Percentiles rank a stretch among this genome's conserved stretches.
phyloP scores from a whole-genome alignment of 2,113 vertebrate genomes.

The Pogonocichla stellata region DNA sequence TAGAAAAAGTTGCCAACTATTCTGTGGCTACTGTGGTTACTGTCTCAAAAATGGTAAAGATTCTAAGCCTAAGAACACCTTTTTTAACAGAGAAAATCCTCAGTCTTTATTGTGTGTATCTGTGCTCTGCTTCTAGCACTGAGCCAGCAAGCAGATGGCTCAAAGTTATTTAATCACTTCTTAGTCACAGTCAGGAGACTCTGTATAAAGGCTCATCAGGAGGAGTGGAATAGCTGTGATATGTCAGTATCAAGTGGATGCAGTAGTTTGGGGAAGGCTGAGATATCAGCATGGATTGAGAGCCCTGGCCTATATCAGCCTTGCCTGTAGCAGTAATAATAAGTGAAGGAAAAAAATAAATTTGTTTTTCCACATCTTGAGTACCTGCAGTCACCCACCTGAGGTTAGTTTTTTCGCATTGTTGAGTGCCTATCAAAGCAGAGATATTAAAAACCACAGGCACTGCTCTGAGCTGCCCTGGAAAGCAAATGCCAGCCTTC shows the following conservation, averaged over 20 bases:
- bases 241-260: background rate
- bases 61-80: background rate
- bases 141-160: background rate
- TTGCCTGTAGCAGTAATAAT: background rate
- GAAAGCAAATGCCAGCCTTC: background rate
- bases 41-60: background rate
- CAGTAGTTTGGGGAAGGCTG: background rate
- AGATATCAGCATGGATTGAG: background rate
- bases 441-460: background rate
- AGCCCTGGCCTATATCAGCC: accelerated
- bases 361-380: background rate
- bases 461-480: background rate
- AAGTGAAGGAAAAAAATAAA: background rate
- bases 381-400: background rate
- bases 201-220: background rate
- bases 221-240: background rate
- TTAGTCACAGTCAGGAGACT: background rate
- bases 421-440: background rate
- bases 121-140: background rate
- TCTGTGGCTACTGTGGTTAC: background rate
- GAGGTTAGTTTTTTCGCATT: background rate
- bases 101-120: background rate
- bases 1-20: background rate
- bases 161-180: background rate
- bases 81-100: background rate